Evolutionary conservation across 1,140 invertebrate genomes (phyloP).

Genomic region (Thereuonema tuberculata): DNA sequence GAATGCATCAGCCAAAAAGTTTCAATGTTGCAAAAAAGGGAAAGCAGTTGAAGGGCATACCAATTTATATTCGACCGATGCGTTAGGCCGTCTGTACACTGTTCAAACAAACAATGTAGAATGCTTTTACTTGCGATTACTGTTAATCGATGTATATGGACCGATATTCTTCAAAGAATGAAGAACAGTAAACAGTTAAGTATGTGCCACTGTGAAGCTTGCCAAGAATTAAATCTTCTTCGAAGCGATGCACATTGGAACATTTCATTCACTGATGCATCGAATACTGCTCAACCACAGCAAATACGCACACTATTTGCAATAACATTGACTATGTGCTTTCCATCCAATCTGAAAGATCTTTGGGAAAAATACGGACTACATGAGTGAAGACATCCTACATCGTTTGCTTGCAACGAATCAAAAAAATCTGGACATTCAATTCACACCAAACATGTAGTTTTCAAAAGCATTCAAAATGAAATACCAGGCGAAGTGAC

Average conservation of each 20-base stretch:
- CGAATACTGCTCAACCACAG: constrained; percentile 26
- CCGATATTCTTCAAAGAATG: constrained; percentile 20
- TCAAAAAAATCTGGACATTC: constrained; percentile 11
- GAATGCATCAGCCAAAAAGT: constrained; percentile 7
- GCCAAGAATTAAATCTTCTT: constrained; percentile 17
- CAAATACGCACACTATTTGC: constrained; percentile 24
- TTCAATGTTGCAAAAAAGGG: constrained; percentile 20
- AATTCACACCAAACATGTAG: neutral
- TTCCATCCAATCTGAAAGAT: constrained; percentile 16
- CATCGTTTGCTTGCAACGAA: constrained; percentile 3
- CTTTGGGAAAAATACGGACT: constrained; percentile 16
- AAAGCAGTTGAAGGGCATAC: constrained; percentile 16
- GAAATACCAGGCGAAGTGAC: too few species aligned
- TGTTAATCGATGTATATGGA: constrained; percentile 19
- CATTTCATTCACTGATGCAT: constrained; percentile 27
- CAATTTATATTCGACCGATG: constrained; percentile 12
- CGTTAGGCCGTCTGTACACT: constrained; percentile 17
- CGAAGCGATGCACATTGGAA: constrained; percentile 24
- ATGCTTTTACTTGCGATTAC: constrained; percentile 20
- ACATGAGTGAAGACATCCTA: constrained; percentile 13
- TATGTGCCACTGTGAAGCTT: constrained; percentile 15
- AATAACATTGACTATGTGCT: constrained; percentile 31
- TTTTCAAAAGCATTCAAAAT: too few species aligned
- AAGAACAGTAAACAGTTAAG: constrained; percentile 17
- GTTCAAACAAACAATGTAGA: constrained; percentile 20